phyloP scores from a whole-genome alignment of 1,140 invertebrate species.

The Glossosoma conforme region DNA sequence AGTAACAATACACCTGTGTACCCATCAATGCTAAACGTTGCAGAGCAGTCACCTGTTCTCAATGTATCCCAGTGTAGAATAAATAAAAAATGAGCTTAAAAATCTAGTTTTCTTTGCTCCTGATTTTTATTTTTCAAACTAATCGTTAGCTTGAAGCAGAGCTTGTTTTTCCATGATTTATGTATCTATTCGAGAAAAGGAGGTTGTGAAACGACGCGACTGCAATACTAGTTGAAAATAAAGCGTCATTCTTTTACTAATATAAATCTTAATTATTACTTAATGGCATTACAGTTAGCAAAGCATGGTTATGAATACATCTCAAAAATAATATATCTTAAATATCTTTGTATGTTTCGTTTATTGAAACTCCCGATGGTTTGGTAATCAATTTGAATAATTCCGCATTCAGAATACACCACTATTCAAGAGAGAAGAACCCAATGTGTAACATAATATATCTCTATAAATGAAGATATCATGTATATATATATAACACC shows the following conservation, averaged over 20 bases:
- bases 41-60: background rate
- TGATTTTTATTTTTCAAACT: conserved; percentile 3
- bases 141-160: background rate
- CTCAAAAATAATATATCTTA: conserved; percentile 1
- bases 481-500: conserved; percentile 22
- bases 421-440: conserved; percentile 6
- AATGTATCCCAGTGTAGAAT: conserved; percentile 7
- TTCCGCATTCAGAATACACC: conserved; percentile 12
- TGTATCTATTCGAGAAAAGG: background rate
- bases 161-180: background rate
- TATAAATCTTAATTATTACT: conserved; percentile 4
- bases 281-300: background rate
- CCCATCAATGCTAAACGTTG: conserved; percentile 1
- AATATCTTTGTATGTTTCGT: conserved; percentile 16
- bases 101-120: conserved; percentile 9
- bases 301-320: background rate
- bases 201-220: conserved; percentile 8
- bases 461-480: conserved; percentile 21
- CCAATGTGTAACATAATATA: conserved; percentile 19
- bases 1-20: conserved; percentile 1
- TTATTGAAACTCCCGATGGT: conserved; percentile 14
- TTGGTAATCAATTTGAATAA: conserved; percentile 11
- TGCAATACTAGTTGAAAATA: conserved; percentile 7
- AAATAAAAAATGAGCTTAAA: conserved; percentile 10
- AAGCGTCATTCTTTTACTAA: background rate